Base-by-base conservation (phyloP, 2,797 vertebrate genomes). In the Gallinago stenura region DNA sequence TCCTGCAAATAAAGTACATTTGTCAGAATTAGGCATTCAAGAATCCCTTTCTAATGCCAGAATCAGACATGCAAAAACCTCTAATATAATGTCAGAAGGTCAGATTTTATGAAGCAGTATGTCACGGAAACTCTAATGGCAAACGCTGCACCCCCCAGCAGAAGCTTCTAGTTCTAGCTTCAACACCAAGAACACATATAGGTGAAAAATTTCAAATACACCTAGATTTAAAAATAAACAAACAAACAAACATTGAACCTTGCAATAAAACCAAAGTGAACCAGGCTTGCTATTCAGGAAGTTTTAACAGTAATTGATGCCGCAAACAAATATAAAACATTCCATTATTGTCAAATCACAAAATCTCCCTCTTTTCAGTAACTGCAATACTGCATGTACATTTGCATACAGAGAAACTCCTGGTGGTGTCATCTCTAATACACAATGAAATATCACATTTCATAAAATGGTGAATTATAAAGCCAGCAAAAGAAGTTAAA, bases 1-100 rank as follows among this genome's bases (percentile, higher is more conserved):
- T 72, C 43, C 75, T 37, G 81, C 85, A 97, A 95, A 96, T 93
- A 93, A 91, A 93, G 73, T 4, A 37, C 57, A 35, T 93, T 95
- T 91, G 69, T 73, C 85, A 95, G 80, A 96, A 93, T 58, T 77
- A 82, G 2, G 54, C 77, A 72, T 31, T 86, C 89, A 56, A 70
- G 71, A 68, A 83, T 70, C 60, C 77, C 68, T 90, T 94, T 69
- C 68, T 90, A 73, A 77, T 84, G 88, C 66, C 93, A 90, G 88
- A 91, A 84, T 95, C 85, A 93, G 88, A 78, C 41, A 76, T 31
- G 81, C 53, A 96, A 92, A 96, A 66, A 26, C 43, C 69, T 89
- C 60, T 65, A 71, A 60, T 65, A 65, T 76, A 51, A 45, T 37
- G 53, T 89, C 66, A 79, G 54, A 87, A 89, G 93, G 86, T 97